Percentiles rank a stretch among this genome's conserved stretches.
Conservation (phyloP, 2,797 vertebrate species). For the Malurus leucopterus region DNA sequence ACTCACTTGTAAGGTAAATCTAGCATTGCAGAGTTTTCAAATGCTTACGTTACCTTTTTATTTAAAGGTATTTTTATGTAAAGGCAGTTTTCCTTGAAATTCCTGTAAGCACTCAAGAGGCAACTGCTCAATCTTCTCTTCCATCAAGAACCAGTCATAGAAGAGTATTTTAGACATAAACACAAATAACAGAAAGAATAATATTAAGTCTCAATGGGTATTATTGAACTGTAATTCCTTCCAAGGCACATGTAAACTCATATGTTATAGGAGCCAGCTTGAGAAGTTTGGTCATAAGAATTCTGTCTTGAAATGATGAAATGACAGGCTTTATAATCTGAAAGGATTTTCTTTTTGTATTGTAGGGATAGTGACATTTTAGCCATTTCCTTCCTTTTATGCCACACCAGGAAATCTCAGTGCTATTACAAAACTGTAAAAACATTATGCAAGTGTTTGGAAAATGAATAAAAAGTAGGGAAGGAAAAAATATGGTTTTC, state of each 20-base stretch:
- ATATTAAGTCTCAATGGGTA: slow-evolving; percentile 35
- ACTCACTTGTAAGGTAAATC: background rate
- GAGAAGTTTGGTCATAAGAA: slow-evolving; percentile 41
- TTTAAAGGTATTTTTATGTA: slow-evolving; percentile 42
- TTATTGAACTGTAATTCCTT: slow-evolving; percentile 49
- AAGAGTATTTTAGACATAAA: slow-evolving; percentile 52
- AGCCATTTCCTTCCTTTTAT: slow-evolving; percentile 7
- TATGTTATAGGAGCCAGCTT: slow-evolving; percentile 23
- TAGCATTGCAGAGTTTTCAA: background rate
- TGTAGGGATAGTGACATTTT: slow-evolving; percentile 22
- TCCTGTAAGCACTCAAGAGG: slow-evolving; percentile 24
- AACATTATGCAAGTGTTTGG: slow-evolving; percentile 15
- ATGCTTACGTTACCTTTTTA: background rate
- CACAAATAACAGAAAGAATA: slow-evolving; percentile 51
- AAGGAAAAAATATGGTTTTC: slow-evolving; percentile 4
- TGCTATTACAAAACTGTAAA: slow-evolving; percentile 44
- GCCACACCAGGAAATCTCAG: slow-evolving; percentile 18
- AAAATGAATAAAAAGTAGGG: slow-evolving; percentile 39
- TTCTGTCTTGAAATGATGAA: slow-evolving; percentile 52
- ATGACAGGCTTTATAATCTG: slow-evolving; percentile 53
- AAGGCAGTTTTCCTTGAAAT: slow-evolving; percentile 38
- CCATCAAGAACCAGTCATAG: slow-evolving; percentile 11
- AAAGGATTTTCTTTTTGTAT: slow-evolving; percentile 40
- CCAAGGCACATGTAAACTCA: slow-evolving; percentile 9
- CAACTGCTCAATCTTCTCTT: slow-evolving; percentile 34